These are phyloP conservation scores for Perca schrenkii DNA, from an alignment of 2,113 vertebrate species.

Conservation along the genomic window DNA sequence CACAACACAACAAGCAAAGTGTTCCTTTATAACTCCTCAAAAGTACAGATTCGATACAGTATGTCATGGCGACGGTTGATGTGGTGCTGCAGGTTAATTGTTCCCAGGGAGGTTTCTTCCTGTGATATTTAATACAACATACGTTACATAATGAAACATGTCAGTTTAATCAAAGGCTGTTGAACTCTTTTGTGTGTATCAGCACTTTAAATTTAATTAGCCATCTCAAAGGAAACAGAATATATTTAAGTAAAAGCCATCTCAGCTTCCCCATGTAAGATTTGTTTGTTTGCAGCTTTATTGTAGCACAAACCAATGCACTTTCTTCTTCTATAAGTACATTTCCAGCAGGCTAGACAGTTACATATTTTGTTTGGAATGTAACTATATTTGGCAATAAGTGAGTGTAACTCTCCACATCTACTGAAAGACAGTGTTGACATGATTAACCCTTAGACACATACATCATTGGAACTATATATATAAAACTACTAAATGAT, in stretches of 20 bases:
- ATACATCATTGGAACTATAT: background rate
- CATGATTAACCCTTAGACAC: background rate
- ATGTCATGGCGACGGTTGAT: background rate
- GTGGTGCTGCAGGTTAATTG: conserved; percentile 8
- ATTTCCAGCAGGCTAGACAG: background rate
- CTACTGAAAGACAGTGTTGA: no score
- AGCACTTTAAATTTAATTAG: conserved; percentile 17
- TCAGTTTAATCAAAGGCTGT: conserved; percentile 10
- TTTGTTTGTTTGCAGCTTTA: conserved; percentile 2
- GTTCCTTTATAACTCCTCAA: background rate
- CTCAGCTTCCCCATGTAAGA: background rate
- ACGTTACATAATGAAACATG: background rate
- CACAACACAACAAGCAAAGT: background rate
- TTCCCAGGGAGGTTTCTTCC: background rate
- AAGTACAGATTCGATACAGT: background rate
- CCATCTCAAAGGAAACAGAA: background rate
- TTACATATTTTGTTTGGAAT: background rate
- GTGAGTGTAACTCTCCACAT: background rate
- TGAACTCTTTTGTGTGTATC: background rate
- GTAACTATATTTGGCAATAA: background rate
- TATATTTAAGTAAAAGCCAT: background rate
- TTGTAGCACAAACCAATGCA: background rate
- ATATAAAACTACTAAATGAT: background rate
- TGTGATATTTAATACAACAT: background rate
- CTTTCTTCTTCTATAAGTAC: background rate